phyloP scores from a whole-genome alignment of 2,113 vertebrate species.

The Xiphorhynchus elegans region DNA sequence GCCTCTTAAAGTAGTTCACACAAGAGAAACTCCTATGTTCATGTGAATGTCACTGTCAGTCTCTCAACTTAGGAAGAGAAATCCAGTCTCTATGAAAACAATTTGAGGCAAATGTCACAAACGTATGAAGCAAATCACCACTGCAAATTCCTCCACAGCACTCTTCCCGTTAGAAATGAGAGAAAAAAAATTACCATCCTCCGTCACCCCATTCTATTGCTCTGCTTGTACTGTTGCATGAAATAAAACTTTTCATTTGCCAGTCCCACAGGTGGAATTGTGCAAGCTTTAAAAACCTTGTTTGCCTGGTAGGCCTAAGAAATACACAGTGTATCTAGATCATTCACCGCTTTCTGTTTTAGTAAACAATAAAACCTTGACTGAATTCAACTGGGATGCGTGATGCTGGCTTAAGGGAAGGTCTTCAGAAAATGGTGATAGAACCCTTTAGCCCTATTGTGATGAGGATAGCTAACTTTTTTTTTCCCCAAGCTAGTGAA shows the following conservation, averaged over 20 bases:
- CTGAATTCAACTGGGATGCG: background rate
- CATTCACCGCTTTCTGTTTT: background rate
- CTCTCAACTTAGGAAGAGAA: background rate
- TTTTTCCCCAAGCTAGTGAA: background rate
- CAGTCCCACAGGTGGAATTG: background rate
- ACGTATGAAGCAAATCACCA: background rate
- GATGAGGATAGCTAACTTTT: background rate
- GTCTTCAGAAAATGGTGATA: background rate
- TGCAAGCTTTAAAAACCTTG: background rate
- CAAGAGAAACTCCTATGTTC: background rate
- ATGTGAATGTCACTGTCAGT: background rate
- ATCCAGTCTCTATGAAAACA: background rate
- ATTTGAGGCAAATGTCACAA: background rate
- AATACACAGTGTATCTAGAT: background rate
- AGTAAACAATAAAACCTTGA: background rate
- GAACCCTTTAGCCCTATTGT: background rate
- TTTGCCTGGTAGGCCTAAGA: background rate
- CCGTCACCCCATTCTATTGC: background rate
- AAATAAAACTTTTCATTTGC: background rate
- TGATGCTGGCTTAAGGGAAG: background rate
- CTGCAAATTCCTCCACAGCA: background rate
- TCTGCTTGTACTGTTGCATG: background rate
- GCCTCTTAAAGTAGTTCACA: background rate
- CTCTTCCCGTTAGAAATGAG: background rate
- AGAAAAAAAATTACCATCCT: background rate